These are phyloP conservation scores for Drosophila arawakana DNA, from an alignment of 1,140 invertebrate species.

Conservation along the genomic window DNA sequence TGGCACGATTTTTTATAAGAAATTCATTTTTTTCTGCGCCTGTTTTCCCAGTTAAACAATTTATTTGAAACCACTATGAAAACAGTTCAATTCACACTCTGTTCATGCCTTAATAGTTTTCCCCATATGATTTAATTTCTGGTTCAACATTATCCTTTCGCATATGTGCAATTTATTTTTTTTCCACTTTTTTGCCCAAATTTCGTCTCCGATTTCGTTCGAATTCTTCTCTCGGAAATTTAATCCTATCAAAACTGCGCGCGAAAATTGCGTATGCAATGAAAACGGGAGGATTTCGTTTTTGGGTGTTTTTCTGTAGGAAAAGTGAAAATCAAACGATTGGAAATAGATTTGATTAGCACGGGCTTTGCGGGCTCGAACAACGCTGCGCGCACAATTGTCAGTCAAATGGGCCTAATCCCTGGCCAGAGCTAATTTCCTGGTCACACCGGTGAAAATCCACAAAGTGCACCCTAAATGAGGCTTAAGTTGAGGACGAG, in stretches of 20 bases:
- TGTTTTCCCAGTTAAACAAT: background rate
- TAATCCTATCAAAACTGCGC: constrained; percentile 77
- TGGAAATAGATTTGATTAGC: constrained; percentile 84
- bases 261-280: constrained; percentile 45
- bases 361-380: constrained; percentile 1
- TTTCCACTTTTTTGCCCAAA: constrained; percentile 32
- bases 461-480: constrained; percentile 84
- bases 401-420: constrained; percentile 83
- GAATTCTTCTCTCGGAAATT: constrained; percentile 55
- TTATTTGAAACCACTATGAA: background rate
- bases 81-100: background rate
- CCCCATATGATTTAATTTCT: background rate
- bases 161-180: constrained; percentile 63
- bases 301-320: constrained; percentile 51
- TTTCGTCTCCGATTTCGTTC: constrained; percentile 58
- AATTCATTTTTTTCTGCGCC: too few relatives aligned
- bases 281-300: constrained; percentile 33
- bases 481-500: constrained; percentile 82
- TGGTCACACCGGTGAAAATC: constrained; percentile 62
- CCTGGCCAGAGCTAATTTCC: constrained; percentile 77
- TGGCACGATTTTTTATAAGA: too few relatives aligned
- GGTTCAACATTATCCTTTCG: constrained; percentile 65
- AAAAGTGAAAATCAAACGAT: constrained; percentile 75
- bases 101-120: background rate
- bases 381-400: constrained; percentile 56